These are phyloP conservation scores for Arvicanthis niloticus DNA, from an alignment of 2,113 vertebrate genomes.

Conservation along the genomic window DNA sequence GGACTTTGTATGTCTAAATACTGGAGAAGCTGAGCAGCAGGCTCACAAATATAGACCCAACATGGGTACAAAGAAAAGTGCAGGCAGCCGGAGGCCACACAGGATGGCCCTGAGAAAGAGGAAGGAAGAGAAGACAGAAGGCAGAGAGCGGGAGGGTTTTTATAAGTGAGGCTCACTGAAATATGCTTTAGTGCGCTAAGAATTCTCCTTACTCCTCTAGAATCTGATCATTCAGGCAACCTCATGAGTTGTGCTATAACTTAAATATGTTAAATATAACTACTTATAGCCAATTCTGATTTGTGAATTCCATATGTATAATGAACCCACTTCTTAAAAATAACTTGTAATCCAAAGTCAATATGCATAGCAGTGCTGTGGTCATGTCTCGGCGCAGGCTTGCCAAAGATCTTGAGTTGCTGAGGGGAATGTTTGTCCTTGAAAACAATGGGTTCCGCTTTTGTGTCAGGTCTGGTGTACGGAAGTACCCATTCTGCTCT, in stretches of 20 bases:
- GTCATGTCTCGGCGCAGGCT: background rate
- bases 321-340: background rate
- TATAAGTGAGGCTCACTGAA: background rate
- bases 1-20: background rate
- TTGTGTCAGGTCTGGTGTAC: background rate
- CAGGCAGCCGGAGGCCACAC: too few species aligned
- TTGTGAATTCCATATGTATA: background rate
- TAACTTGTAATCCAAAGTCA: background rate
- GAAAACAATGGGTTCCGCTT: background rate
- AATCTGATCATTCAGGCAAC: background rate
- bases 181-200: background rate
- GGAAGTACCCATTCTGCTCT: background rate
- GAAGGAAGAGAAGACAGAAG: background rate
- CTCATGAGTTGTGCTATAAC: background rate
- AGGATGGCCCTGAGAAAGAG: background rate
- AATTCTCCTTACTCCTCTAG: background rate
- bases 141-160: too few species aligned
- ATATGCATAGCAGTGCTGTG: background rate
- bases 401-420: background rate
- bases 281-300: background rate
- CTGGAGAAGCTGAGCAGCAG: background rate
- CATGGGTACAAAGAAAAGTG: background rate
- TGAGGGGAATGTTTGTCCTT: too few species aligned
- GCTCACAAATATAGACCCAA: background rate
- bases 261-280: background rate